A percentile compares a stretch with the other conserved stretches of the same genome.
phyloP scores from a whole-genome alignment of 2,113 vertebrate genomes.

The Mesoclemmys tuberculata region DNA sequence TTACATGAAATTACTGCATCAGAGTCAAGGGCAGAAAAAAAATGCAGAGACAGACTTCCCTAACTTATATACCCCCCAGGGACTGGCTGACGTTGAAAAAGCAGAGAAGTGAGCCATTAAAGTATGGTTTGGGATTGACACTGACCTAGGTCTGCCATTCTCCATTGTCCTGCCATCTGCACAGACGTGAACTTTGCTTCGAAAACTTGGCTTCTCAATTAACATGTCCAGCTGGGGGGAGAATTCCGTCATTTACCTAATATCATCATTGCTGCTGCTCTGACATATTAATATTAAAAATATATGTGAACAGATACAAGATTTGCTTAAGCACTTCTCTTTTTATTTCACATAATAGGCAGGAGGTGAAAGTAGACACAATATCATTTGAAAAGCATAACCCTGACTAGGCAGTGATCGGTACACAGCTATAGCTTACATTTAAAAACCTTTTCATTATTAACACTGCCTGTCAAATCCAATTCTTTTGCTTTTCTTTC shows the following conservation, averaged over 20 bases:
- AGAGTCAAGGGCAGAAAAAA: slow-evolving; percentile 85
- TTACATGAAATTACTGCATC: slow-evolving; percentile 71
- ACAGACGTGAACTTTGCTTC: slow-evolving; percentile 94
- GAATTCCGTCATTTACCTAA: slow-evolving; percentile 92
- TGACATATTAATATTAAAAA: slow-evolving; percentile 91
- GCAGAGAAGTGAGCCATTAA: slow-evolving; percentile 87
- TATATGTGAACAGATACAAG: slow-evolving; percentile 78
- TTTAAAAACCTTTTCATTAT: slow-evolving; percentile 79
- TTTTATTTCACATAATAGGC: slow-evolving; percentile 84
- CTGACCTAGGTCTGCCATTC: slow-evolving; percentile 88
- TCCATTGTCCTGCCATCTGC: slow-evolving; percentile 95
- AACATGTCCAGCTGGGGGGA: slow-evolving; percentile 96
- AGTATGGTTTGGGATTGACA: slow-evolving; percentile 86
- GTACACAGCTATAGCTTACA: slow-evolving; percentile 71
- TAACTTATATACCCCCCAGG: slow-evolving; percentile 76
- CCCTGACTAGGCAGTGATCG: slow-evolving; percentile 83
- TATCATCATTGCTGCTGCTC: slow-evolving; percentile 88
- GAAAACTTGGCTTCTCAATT: slow-evolving; percentile 96
- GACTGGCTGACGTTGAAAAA: slow-evolving; percentile 80
- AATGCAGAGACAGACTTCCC: slow-evolving; percentile 70
- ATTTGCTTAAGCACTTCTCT: slow-evolving; percentile 81
- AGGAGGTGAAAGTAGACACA: slow-evolving; percentile 83
- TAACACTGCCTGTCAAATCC: slow-evolving; percentile 72
- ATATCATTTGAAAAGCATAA: slow-evolving; percentile 82
- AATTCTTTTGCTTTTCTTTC: background rate